These are phyloP conservation scores for Meiosimyza decipiens DNA, from an alignment of 2,888 invertebrate species.

Conservation along the genomic window DNA sequence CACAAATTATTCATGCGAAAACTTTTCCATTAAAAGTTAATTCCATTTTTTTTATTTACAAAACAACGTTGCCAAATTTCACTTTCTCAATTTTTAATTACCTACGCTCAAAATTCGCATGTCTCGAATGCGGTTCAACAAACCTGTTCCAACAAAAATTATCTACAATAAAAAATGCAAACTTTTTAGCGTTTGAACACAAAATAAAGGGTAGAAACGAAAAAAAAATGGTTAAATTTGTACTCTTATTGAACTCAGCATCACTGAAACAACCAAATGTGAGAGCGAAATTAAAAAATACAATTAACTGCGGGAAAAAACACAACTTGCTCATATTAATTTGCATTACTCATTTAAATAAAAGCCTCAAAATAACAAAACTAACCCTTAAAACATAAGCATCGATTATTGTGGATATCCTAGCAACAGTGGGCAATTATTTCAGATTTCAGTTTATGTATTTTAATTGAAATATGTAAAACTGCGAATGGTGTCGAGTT, in stretches of 20 bases:
- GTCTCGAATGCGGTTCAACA: slow-evolving; percentile 28
- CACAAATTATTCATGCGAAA: too few species aligned
- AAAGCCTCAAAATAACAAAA: slow-evolving; percentile 40
- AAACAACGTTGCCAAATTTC: slow-evolving; percentile 38
- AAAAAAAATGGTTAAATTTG: not conserved
- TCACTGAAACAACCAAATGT: slow-evolving; percentile 31
- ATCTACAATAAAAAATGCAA: slow-evolving; percentile 37
- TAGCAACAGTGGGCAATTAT: slow-evolving; percentile 9
- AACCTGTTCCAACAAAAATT: slow-evolving; percentile 37
- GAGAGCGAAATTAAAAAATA: slow-evolving; percentile 32
- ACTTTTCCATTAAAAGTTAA: not conserved
- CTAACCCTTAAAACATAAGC: slow-evolving; percentile 46
- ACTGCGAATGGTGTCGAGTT: too few species aligned
- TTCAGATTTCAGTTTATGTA: not conserved
- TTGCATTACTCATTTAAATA: slow-evolving; percentile 37
- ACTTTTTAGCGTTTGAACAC: not conserved
- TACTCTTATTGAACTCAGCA: slow-evolving; percentile 24
- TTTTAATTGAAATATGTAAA: too few species aligned
- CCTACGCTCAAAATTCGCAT: slow-evolving; percentile 7
- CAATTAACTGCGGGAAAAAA: slow-evolving; percentile 30
- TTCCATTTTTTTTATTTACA: slow-evolving; percentile 1
- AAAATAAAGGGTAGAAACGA: slow-evolving; percentile 33
- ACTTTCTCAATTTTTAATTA: slow-evolving; percentile 31
- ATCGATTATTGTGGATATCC: slow-evolving; percentile 26
- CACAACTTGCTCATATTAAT: slow-evolving; percentile 26